Conservation (phyloP, 1,140 invertebrate species). For the Drosophila lacteicornis region DNA sequence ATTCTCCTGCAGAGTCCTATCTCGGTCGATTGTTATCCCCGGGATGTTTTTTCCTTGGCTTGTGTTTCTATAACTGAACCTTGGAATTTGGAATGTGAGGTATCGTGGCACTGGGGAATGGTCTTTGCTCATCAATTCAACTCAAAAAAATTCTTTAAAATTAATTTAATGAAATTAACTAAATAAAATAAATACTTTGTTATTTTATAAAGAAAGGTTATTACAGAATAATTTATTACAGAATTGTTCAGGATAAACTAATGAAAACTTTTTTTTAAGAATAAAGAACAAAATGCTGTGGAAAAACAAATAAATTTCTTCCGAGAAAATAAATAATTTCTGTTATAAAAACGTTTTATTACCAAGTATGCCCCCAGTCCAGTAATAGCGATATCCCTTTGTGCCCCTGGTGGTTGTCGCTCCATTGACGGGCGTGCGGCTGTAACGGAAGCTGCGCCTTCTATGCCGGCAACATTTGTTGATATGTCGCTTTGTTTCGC, state of each 20-base stretch:
- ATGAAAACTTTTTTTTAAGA: too few relatives aligned
- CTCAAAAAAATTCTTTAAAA: too few relatives aligned
- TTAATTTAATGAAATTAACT: too few relatives aligned
- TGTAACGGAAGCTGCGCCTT: slow-evolving; percentile 55
- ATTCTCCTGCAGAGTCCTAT: slow-evolving; percentile 31
- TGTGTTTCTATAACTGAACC: slow-evolving; percentile 11
- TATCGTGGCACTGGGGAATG: background rate
- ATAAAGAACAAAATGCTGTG: background rate
- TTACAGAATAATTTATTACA: too few relatives aligned
- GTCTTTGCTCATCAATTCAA: background rate
- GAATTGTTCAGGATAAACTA: too few relatives aligned
- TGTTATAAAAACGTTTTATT: slow-evolving; percentile 1
- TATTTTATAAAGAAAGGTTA: too few relatives aligned
- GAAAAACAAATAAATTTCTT: background rate
- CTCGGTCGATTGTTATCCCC: slow-evolving; percentile 61
- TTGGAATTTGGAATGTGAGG: background rate
- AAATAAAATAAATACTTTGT: too few relatives aligned
- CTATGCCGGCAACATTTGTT: slow-evolving; percentile 57
- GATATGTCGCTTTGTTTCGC: slow-evolving; percentile 63
- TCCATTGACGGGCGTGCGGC: slow-evolving; percentile 65
- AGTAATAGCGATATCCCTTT: slow-evolving; percentile 7
- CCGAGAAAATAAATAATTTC: background rate
- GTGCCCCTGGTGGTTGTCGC: slow-evolving; percentile 25
- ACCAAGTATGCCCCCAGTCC: slow-evolving; percentile 16
- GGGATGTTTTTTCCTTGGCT: slow-evolving; percentile 8